Percentiles rank a stretch among this genome's conserved stretches.
These are phyloP conservation scores for Myodes glareolus DNA, from an alignment of 2,113 vertebrate genomes.

Conservation along the genomic window DNA sequence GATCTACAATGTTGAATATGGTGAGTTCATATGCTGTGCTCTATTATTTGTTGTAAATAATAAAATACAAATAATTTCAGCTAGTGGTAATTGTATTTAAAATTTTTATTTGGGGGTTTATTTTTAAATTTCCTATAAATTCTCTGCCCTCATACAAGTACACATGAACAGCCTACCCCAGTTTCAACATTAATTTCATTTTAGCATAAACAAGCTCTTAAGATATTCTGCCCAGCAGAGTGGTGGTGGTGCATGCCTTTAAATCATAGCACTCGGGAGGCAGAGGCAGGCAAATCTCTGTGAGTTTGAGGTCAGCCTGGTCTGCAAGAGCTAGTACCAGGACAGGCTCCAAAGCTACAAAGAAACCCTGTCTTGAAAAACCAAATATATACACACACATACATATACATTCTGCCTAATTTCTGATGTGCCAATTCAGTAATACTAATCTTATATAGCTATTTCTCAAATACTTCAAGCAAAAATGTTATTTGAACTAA, in stretches of 20 bases:
- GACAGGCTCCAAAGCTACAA: too few relatives aligned
- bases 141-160: neutral
- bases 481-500: neutral
- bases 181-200: neutral
- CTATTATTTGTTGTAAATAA: slow-evolving; percentile 6
- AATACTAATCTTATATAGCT: neutral
- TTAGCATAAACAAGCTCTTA: neutral
- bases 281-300: too few relatives aligned
- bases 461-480: neutral
- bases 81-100: neutral
- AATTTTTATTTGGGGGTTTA: neutral
- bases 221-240: neutral
- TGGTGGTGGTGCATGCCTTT: too few relatives aligned
- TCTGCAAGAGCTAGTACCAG: too few relatives aligned
- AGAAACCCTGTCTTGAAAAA: too few relatives aligned
- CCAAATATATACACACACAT: too few relatives aligned
- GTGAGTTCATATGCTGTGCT: neutral
- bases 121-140: neutral
- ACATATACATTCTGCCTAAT: neutral
- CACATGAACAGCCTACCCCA: neutral
- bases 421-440: neutral
- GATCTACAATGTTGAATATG: neutral
- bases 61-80: slow-evolving; percentile 26
- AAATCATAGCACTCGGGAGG: too few relatives aligned
- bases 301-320: too few relatives aligned